These are phyloP conservation scores for Gallinago nigripennis DNA, from an alignment of 2,797 vertebrate species.

Conservation along the genomic window DNA sequence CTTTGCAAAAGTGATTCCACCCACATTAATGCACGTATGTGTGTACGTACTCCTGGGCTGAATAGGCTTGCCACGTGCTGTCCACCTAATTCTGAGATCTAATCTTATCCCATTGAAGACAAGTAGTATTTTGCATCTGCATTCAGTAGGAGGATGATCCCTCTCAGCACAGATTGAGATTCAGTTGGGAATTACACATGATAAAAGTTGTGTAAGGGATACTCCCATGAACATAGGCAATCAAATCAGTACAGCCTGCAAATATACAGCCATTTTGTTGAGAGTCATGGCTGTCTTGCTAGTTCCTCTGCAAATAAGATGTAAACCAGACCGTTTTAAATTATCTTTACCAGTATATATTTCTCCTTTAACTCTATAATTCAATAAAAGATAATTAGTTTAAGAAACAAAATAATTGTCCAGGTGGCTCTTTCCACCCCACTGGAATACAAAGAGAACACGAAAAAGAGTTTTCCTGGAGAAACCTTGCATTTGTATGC, in stretches of 20 bases:
- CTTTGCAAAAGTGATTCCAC: not conserved
- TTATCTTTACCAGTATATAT: not conserved
- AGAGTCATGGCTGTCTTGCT: not conserved
- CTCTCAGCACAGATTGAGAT: not conserved
- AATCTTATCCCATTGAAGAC: not conserved
- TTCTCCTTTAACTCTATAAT: not conserved
- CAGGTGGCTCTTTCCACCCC: fast-evolving
- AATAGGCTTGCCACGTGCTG: not conserved
- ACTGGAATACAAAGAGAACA: not conserved
- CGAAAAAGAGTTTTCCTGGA: not conserved
- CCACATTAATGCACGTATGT: not conserved
- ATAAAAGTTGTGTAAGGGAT: not conserved
- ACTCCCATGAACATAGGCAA: not conserved
- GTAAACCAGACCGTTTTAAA: not conserved
- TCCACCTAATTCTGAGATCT: not conserved
- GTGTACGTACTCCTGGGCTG: not conserved
- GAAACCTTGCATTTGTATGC: not conserved
- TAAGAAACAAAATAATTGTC: not conserved
- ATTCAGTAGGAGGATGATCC: not conserved
- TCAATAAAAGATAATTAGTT: not conserved
- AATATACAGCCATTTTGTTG: not conserved
- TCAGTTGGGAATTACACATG: not conserved
- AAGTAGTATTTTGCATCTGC: not conserved
- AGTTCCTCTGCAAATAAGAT: not conserved
- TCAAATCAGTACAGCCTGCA: not conserved